Evolutionary conservation across 2,797 vertebrate species (phyloP).

Genomic region (Clarias fuscus): DNA sequence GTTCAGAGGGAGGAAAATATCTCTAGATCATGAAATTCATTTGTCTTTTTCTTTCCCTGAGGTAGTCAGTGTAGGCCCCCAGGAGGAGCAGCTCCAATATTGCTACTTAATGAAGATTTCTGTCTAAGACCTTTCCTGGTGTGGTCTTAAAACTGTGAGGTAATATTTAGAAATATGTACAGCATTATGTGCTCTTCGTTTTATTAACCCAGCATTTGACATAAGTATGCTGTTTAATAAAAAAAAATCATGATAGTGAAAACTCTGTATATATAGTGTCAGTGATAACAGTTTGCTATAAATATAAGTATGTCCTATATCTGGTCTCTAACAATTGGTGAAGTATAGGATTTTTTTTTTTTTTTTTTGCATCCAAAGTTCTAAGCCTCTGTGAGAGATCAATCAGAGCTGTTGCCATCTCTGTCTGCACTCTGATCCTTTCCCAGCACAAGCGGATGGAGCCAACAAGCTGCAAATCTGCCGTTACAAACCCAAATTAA

Average conservation of each 20-base stretch:
- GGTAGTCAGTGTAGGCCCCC: slow-evolving; percentile 34
- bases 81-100: slow-evolving; percentile 35
- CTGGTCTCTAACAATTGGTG: slow-evolving; percentile 21
- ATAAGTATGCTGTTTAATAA: slow-evolving; percentile 18
- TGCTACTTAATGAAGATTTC: slow-evolving; percentile 48
- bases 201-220: slow-evolving; percentile 22
- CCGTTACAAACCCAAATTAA: slow-evolving; percentile 61
- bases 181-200: neutral
- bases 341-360: slow-evolving; percentile 27
- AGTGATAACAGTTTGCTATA: slow-evolving; percentile 3
- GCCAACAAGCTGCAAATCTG: slow-evolving; percentile 57
- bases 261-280: slow-evolving; percentile 3
- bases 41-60: slow-evolving; percentile 21
- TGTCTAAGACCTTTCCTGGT: slow-evolving; percentile 24
- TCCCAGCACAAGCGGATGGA: slow-evolving; percentile 50
- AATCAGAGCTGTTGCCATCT: slow-evolving; percentile 58
- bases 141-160: slow-evolving; percentile 37
- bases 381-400: slow-evolving; percentile 58
- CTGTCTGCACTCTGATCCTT: slow-evolving; percentile 56
- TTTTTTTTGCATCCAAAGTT: slow-evolving; percentile 30
- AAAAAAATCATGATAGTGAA: slow-evolving; percentile 1
- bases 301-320: slow-evolving; percentile 31
- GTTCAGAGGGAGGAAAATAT: slow-evolving; percentile 38
- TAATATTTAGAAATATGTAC: slow-evolving; percentile 21
- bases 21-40: slow-evolving; percentile 36